Conservation (phyloP, 2,113 vertebrate genomes). For the Erpornis zantholeuca region DNA sequence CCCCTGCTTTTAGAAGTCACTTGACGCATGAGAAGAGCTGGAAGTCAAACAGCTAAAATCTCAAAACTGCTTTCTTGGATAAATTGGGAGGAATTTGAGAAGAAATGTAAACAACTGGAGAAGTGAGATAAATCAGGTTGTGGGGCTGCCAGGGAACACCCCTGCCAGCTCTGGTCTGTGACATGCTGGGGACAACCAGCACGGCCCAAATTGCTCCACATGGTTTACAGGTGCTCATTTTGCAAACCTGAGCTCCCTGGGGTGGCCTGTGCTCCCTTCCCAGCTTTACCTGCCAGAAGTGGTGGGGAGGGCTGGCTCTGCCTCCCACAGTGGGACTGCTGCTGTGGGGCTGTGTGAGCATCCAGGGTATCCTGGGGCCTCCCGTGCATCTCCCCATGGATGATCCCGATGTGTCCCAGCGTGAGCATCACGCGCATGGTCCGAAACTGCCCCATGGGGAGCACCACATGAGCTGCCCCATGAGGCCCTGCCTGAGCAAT, state of each 20-base stretch:
- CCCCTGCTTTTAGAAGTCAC: neutral
- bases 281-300: rapidly evolving
- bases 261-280: rapidly evolving
- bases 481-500: neutral
- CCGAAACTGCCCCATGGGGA: rapidly evolving
- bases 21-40: neutral
- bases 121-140: neutral
- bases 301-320: neutral
- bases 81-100: neutral
- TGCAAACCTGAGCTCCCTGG: rapidly evolving
- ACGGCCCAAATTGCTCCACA: neutral
- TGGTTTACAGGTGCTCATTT: rapidly evolving
- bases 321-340: rapidly evolving
- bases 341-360: rapidly evolving
- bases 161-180: neutral
- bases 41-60: neutral
- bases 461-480: neutral
- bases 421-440: rapidly evolving
- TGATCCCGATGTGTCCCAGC: rapidly evolving
- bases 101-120: neutral
- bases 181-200: neutral
- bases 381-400: rapidly evolving
- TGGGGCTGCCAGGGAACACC: neutral
- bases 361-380: neutral
- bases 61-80: neutral